phyloP scores from a whole-genome alignment of 1,140 invertebrate species.

The Heliconius hermathena region DNA sequence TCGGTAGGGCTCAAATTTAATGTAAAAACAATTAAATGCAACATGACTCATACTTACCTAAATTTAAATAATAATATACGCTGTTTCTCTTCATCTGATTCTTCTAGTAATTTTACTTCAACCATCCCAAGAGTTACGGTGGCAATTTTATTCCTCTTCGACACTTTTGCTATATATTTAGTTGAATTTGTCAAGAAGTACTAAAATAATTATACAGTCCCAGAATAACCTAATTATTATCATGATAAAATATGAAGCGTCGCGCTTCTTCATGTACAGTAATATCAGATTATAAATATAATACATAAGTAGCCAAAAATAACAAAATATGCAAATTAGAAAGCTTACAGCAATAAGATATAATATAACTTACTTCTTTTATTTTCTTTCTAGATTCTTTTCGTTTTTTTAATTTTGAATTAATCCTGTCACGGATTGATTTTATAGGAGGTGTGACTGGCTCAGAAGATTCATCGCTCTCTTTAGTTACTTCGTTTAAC shows the following conservation, averaged over 20 bases:
- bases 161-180: slow-evolving; percentile 45
- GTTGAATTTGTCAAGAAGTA: slow-evolving; percentile 64
- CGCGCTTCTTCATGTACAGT: too few relatives aligned
- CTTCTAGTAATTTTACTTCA: slow-evolving; percentile 61
- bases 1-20: too few relatives aligned
- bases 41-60: slow-evolving; percentile 43
- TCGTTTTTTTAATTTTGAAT: slow-evolving; percentile 52
- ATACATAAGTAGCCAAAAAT: background rate
- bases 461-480: slow-evolving; percentile 52
- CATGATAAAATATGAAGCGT: background rate
- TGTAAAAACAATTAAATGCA: too few relatives aligned
- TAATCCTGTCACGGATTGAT: slow-evolving; percentile 58
- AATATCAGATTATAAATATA: background rate
- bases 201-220: slow-evolving; percentile 43
- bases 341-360: background rate
- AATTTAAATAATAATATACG: slow-evolving; percentile 59
- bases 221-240: background rate
- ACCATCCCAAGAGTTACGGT: slow-evolving; percentile 69
- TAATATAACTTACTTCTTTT: slow-evolving; percentile 54
- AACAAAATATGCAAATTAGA: too few relatives aligned
- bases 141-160: slow-evolving; percentile 59
- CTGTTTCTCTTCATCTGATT: slow-evolving; percentile 53
- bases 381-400: slow-evolving; percentile 54
- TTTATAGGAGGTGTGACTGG: slow-evolving; percentile 45
- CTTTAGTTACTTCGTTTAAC: slow-evolving; percentile 56